Conservation (phyloP, 2,797 vertebrate species). For the Salmo trutta region DNA sequence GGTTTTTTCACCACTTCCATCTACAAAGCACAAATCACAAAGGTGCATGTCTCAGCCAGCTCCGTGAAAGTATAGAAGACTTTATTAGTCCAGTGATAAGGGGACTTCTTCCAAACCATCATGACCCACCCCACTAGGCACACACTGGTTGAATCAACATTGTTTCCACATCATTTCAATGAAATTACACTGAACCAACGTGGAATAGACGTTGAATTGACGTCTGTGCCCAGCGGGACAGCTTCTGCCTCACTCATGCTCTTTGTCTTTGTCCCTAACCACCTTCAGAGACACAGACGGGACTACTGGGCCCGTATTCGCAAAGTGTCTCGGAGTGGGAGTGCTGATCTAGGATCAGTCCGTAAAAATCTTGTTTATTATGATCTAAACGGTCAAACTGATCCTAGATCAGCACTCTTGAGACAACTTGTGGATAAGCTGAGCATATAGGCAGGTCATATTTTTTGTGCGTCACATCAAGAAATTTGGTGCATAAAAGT, state of each 20-base stretch:
- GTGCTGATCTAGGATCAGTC: background rate
- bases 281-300: background rate
- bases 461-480: constrained; percentile 11
- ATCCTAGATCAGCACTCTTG: background rate
- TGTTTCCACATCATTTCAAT: too few relatives aligned
- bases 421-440: too few relatives aligned
- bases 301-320: too few relatives aligned
- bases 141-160: too few relatives aligned
- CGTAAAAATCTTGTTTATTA: background rate
- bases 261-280: background rate
- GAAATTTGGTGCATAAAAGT: constrained; percentile 13
- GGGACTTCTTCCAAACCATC: too few relatives aligned
- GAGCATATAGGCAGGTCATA: constrained; percentile 18
- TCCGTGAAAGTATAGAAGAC: background rate
- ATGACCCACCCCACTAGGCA: too few relatives aligned
- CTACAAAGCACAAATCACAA: background rate
- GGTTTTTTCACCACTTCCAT: background rate
- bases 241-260: background rate
- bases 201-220: too few relatives aligned
- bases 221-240: too few relatives aligned
- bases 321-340: background rate
- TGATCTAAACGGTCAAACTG: background rate
- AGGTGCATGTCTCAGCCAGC: background rate
- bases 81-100: too few relatives aligned
- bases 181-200: too few relatives aligned